phyloP scores from a whole-genome alignment of 1,140 invertebrate genomes.

The Cotesia glomerata region DNA sequence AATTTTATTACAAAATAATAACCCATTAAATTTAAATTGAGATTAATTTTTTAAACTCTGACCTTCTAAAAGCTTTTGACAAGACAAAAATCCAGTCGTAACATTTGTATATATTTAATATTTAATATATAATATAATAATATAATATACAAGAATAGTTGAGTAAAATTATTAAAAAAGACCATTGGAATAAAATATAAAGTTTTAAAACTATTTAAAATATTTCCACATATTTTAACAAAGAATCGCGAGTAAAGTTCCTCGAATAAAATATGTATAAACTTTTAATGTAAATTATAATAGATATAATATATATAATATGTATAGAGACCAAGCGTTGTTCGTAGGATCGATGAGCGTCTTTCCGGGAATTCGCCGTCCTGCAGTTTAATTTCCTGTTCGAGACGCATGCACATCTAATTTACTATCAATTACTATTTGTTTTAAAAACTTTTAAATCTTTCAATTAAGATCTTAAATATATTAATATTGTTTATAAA shows the following conservation, averaged over 20 bases:
- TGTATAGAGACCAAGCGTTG: constrained; percentile 27
- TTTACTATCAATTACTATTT: neutral
- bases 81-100: no score
- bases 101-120: no score
- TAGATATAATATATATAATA: constrained; percentile 34
- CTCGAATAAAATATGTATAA: constrained; percentile 38
- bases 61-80: no score
- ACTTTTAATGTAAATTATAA: constrained; percentile 11
- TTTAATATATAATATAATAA: neutral
- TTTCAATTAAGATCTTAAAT: neutral
- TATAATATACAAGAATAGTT: neutral
- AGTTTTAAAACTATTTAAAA: neutral
- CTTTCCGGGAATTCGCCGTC: constrained; percentile 15
- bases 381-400: constrained; percentile 29
- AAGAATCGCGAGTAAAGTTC: constrained; percentile 25
- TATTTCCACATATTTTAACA: neutral
- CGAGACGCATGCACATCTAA: constrained; percentile 10
- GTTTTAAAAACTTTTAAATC: neutral
- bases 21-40: no score
- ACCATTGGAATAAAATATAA: neutral
- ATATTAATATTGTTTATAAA: neutral
- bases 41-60: no score
- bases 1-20: no score
- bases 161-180: neutral
- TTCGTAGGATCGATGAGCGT: constrained; percentile 26